phyloP scores from a whole-genome alignment of 2,797 vertebrate genomes.

The Coregonus ussuriensis region DNA sequence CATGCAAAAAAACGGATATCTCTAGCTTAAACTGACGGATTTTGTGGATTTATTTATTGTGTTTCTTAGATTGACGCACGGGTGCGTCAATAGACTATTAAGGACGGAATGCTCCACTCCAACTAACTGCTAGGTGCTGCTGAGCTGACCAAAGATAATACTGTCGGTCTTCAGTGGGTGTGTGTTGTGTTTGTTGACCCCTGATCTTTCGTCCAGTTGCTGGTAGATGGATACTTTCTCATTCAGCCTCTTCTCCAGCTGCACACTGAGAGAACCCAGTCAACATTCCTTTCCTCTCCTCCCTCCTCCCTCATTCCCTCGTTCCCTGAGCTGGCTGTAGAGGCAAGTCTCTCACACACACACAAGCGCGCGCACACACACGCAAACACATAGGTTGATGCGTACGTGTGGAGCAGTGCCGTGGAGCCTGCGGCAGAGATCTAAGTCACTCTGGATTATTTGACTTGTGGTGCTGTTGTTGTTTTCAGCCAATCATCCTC shows the following conservation, averaged over 20 bases:
- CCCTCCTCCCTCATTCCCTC: neutral
- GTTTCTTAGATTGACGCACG: too few species aligned
- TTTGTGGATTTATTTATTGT: too few species aligned
- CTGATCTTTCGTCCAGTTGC: constrained; percentile 4
- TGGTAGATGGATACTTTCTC: neutral
- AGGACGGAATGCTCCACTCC: too few species aligned
- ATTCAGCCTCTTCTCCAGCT: neutral
- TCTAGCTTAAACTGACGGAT: too few species aligned
- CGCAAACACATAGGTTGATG: neutral
- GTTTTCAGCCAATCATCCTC: constrained; percentile 59
- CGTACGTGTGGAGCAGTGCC: constrained; percentile 24
- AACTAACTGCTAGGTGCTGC: constrained; percentile 1
- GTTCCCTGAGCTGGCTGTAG: neutral
- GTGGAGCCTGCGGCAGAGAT: constrained; percentile 53
- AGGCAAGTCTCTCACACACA: neutral
- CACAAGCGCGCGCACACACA: constrained; percentile 30
- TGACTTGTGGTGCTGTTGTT: constrained; percentile 31
- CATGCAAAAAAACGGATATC: too few species aligned
- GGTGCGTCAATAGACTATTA: too few species aligned
- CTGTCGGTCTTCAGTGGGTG: constrained; percentile 1
- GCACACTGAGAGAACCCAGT: constrained; percentile 22
- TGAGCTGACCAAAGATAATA: constrained; percentile 38
- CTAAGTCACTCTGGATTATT: constrained; percentile 58
- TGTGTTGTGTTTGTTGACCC: constrained; percentile 30
- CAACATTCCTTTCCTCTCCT: constrained; percentile 18